Conservation (phyloP, 2,113 vertebrate species). For the Macheiramphus alcinus region DNA sequence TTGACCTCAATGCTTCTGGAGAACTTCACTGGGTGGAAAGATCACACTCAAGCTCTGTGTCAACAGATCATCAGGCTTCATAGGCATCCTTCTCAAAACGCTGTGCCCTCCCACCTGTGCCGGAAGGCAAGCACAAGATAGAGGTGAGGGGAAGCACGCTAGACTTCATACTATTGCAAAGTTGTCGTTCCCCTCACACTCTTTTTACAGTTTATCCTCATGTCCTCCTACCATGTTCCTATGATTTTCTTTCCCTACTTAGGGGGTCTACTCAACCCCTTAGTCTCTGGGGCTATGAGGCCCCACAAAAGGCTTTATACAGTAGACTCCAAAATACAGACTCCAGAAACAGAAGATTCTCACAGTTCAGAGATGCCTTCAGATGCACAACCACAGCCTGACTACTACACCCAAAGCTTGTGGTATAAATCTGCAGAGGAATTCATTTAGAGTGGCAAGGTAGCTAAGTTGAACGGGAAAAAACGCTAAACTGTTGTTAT, state of each 20-base stretch:
- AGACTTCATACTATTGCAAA: background rate
- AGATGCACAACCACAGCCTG: background rate
- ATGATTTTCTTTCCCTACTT: background rate
- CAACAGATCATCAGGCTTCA: background rate
- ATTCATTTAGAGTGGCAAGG: background rate
- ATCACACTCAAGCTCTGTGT: background rate
- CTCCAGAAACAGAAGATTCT: background rate
- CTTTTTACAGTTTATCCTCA: background rate
- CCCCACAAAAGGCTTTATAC: background rate
- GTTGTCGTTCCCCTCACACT: background rate
- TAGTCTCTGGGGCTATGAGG: background rate
- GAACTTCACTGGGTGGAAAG: background rate
- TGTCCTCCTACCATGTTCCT: background rate
- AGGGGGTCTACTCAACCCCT: background rate
- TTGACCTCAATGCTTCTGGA: background rate
- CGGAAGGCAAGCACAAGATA: background rate
- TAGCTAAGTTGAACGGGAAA: background rate
- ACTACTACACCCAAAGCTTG: background rate
- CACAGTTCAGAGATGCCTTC: background rate
- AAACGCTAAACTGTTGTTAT: background rate
- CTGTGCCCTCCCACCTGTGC: background rate
- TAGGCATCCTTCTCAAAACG: background rate
- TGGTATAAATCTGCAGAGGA: background rate
- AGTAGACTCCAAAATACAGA: background rate
- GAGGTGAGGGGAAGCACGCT: background rate